phyloP scores from a whole-genome alignment of 2,888 invertebrate species.

The Aradus depressus region DNA sequence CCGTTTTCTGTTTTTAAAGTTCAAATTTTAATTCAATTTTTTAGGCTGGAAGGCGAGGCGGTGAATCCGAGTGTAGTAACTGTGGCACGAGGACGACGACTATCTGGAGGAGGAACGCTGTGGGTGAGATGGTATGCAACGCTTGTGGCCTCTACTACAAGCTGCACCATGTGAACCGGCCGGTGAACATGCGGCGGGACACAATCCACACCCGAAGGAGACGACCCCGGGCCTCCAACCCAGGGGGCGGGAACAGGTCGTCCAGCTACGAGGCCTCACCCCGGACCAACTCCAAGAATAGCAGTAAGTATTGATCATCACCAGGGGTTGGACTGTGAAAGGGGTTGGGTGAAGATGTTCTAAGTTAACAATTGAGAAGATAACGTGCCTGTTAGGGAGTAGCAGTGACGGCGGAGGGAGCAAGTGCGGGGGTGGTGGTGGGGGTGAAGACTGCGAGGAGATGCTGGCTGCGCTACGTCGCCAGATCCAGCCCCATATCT shows the following conservation, averaged over 20 bases:
- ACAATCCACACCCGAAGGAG: slow-evolving; percentile 90
- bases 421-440: slow-evolving; percentile 26
- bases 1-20: not conserved
- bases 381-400: slow-evolving; percentile 2
- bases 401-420: slow-evolving; percentile 17
- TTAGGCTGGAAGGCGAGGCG: slow-evolving; percentile 48
- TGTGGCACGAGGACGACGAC: slow-evolving; percentile 96
- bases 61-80: slow-evolving; percentile 88
- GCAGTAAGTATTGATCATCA: slow-evolving; percentile 17
- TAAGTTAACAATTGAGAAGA: not conserved
- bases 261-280: no score
- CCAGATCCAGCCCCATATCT: slow-evolving; percentile 60
- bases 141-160: slow-evolving; percentile 97
- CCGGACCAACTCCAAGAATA: slow-evolving; percentile 15
- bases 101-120: slow-evolving; percentile 90
- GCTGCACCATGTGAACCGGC: slow-evolving; percentile 86
- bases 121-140: slow-evolving; percentile 97
- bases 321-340: not conserved
- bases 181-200: slow-evolving; percentile 90
- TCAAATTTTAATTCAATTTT: slow-evolving; percentile 10
- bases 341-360: not conserved
- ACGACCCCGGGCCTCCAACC: slow-evolving; percentile 58
- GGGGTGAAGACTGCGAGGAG: slow-evolving; percentile 47
- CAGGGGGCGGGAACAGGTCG: no score
- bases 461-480: slow-evolving; percentile 57